These are phyloP conservation scores for Diogma glabrata DNA, from an alignment of 2,888 invertebrate genomes.

Conservation along the genomic window DNA sequence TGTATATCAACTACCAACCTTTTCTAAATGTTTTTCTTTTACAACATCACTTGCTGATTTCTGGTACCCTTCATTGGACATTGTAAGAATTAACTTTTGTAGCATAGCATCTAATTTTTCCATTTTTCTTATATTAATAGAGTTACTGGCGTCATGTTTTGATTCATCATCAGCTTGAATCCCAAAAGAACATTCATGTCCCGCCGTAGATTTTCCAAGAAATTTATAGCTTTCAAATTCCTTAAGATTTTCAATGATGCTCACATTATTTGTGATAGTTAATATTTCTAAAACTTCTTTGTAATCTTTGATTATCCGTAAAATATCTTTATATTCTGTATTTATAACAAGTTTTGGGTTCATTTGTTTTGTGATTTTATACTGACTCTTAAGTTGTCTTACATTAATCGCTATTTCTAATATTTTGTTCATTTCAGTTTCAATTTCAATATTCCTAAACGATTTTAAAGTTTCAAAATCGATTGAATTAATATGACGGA, in stretches of 20 bases:
- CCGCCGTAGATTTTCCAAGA: constrained; percentile 29
- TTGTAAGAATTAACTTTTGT: constrained; percentile 31
- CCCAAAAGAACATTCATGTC: constrained; percentile 33
- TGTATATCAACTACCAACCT: too few relatives aligned
- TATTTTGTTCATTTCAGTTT: constrained; percentile 38
- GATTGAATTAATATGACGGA: constrained; percentile 31
- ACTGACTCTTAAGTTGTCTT: constrained; percentile 44
- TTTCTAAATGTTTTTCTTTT: constrained; percentile 26
- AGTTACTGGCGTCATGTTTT: not conserved
- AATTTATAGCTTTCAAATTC: constrained; percentile 19
- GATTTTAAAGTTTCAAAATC: not conserved
- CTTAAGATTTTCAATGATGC: constrained; percentile 15
- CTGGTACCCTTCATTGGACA: constrained; percentile 34
- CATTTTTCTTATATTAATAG: constrained; percentile 31
- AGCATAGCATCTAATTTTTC: constrained; percentile 34
- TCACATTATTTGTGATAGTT: constrained; percentile 25
- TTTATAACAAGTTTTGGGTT: constrained; percentile 30
- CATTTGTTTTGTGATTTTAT: constrained; percentile 42
- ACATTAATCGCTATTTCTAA: constrained; percentile 39
- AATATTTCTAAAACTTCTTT: constrained; percentile 27
- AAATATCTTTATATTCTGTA: constrained; percentile 22
- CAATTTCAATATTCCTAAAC: constrained; percentile 25
- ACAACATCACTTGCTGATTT: constrained; percentile 29
- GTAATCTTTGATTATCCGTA: constrained; percentile 31
- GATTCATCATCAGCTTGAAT: too few relatives aligned